phyloP scores from a whole-genome alignment of 2,797 vertebrate genomes.

The Mus minutoides region DNA sequence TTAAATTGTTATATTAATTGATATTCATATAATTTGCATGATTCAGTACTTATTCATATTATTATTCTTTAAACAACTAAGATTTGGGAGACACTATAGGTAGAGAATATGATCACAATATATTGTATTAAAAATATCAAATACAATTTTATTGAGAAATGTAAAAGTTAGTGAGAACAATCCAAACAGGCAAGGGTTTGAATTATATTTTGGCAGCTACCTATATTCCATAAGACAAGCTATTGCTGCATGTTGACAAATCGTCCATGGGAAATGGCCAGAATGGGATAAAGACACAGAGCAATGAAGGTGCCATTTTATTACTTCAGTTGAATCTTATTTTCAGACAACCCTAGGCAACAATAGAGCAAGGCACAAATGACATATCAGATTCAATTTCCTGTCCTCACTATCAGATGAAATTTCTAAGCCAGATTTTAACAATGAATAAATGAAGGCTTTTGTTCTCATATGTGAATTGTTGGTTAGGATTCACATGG shows the following conservation, averaged over 20 bases:
- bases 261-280: not conserved
- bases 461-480: conserved; percentile 30
- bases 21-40: not conserved
- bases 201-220: not conserved
- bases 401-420: not conserved
- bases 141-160: not conserved
- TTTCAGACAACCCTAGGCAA: not conserved
- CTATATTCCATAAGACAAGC: too few species aligned
- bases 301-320: not conserved
- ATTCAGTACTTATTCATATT: not conserved
- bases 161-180: not conserved
- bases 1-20: not conserved
- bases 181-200: not conserved
- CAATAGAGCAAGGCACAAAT: not conserved
- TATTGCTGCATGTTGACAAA: not conserved
- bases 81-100: not conserved
- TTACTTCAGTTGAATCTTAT: not conserved
- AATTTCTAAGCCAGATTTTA: not conserved
- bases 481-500: not conserved
- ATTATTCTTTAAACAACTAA: not conserved
- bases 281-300: not conserved
- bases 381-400: conserved; percentile 3
- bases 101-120: not conserved
- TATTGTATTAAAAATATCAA: not conserved
- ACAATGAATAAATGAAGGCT: not conserved